phyloP scores from a whole-genome alignment of 2,797 vertebrate genomes.

The Propithecus perrieri region DNA sequence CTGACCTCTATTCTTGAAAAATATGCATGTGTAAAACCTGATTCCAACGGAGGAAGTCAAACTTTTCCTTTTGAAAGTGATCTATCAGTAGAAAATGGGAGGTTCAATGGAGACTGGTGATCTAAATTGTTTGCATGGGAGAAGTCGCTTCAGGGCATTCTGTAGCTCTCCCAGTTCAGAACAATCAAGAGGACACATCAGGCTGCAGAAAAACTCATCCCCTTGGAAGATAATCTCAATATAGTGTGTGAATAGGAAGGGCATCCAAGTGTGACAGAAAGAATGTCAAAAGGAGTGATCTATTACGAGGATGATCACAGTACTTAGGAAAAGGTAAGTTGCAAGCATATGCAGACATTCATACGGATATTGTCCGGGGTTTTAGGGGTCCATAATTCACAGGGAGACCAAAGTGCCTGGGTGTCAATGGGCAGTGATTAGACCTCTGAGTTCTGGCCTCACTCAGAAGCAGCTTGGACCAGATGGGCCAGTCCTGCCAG shows the following conservation, averaged over 20 bases:
- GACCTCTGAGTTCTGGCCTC: background rate
- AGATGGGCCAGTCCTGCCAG: background rate
- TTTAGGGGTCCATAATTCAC: background rate
- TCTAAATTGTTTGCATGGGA: background rate
- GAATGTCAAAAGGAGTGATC: background rate
- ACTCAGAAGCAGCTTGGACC: background rate
- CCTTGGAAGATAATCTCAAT: background rate
- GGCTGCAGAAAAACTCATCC: background rate
- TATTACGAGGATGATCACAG: background rate
- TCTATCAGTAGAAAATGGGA: background rate
- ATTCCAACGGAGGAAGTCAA: background rate
- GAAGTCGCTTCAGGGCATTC: background rate
- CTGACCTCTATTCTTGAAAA: conserved; percentile 6
- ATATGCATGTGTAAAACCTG: background rate
- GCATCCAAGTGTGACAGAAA: background rate
- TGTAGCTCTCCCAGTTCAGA: background rate
- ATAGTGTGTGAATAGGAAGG: background rate
- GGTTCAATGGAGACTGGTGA: background rate
- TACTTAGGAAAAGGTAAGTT: background rate
- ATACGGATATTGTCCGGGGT: background rate
- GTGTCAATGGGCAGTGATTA: background rate
- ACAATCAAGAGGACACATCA: background rate
- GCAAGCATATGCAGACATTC: background rate
- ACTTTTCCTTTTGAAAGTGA: conserved; percentile 16
- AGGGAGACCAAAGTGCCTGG: background rate